A percentile compares a stretch with the other conserved stretches of the same genome.
Evolutionary conservation across 2,797 vertebrate genomes (phyloP).

Genomic region (Microctenopoma steveboyesi): DNA sequence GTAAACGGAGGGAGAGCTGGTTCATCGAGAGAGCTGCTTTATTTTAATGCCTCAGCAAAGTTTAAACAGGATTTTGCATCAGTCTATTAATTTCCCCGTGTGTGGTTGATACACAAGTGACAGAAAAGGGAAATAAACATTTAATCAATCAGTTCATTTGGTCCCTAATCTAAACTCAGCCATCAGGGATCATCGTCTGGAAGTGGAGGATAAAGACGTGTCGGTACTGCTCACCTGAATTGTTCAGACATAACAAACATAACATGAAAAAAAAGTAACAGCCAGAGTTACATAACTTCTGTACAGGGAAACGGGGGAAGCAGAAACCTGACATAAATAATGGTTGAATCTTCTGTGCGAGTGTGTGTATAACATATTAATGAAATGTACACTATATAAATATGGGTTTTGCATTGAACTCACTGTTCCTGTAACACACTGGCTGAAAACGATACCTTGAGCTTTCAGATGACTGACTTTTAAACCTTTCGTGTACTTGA

Average conservation of each 20-base stretch:
- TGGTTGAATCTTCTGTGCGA: background rate
- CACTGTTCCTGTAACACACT: constrained; percentile 13
- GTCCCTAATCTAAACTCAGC: no score
- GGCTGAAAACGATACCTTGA: constrained; percentile 22
- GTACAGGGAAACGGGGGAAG: background rate
- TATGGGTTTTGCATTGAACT: background rate
- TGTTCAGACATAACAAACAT: no score
- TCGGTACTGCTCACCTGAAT: no score
- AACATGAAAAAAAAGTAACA: background rate
- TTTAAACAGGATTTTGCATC: background rate
- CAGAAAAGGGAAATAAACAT: no score
- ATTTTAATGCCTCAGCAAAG: background rate
- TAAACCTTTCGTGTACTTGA: constrained; percentile 24
- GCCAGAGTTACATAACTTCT: background rate
- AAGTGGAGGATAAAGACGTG: no score
- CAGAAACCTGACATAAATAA: background rate
- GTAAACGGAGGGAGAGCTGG: constrained; percentile 11
- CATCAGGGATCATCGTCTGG: no score
- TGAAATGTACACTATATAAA: no score
- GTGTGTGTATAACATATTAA: no score
- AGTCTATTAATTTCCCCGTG: background rate
- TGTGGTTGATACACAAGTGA: background rate
- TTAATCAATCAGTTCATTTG: background rate
- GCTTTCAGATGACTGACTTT: constrained; percentile 48
- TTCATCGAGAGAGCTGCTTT: constrained; percentile 9